Base-by-base conservation (phyloP, 2,888 invertebrate species). In the Drosophila greeni region DNA sequence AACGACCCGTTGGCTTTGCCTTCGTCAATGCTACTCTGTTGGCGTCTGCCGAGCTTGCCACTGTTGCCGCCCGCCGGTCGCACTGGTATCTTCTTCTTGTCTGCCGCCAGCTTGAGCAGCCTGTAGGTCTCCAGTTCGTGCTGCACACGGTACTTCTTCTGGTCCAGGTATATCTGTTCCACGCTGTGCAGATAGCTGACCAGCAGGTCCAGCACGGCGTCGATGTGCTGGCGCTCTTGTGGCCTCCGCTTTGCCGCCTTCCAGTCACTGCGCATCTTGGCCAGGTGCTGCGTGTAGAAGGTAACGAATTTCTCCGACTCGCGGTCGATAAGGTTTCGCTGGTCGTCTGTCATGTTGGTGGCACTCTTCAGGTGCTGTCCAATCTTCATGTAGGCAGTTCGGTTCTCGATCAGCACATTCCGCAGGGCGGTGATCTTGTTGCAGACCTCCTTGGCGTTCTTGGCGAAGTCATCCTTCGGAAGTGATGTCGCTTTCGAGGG, bases 81-180 rank as follows among this genome's bases (percentile, higher is more conserved):
- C 26, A 88, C 79, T 16, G 84, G 86, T 47, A 86, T 88, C 69
- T 79, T 84, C 40, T 86, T 87, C 57, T 85, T 84, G 70, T 86
- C 82, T 3, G 88, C 84, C 75, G 94, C 94, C 55, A 95, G 85
- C 73, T 93, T 94, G 0, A 95, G 92, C 79, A 97, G 90, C 86
- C 94, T 94, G 82, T 95, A 93, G 52, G 94, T 92, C 85, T 97
- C 97, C 33, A 97, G 90, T 2, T 95, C 94, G 81, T 95, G 91
- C 87, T 97, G 96, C 0, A 97, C 94, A 66, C 97, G 89, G 60
- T 97, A 92, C 2, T 96, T 96, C 88, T 95, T 95, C 72, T 97
- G 94, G 87, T 97, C 95, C 57, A 95, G 93, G 87, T 96, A 97
- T 64, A 96, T 93, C 86, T 95, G 94, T 75, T 96, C 95, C 0